A percentile compares a stretch with the other conserved stretches of the same genome.
These are phyloP conservation scores for Rhagoletis zephyria DNA, from an alignment of 1,140 invertebrate species.

Conservation along the genomic window DNA sequence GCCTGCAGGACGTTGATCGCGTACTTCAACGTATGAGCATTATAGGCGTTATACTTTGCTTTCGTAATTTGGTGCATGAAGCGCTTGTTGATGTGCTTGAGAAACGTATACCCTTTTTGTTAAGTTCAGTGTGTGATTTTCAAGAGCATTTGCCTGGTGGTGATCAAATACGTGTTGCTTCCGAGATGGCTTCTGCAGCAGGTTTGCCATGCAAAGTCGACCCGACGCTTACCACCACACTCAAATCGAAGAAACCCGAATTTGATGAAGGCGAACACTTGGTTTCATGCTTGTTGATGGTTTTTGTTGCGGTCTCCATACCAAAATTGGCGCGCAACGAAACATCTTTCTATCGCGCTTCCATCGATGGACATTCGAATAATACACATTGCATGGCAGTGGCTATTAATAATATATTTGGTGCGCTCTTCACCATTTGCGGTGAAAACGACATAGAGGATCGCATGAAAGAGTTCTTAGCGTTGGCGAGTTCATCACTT, in stretches of 20 bases:
- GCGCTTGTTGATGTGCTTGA: conserved; percentile 95
- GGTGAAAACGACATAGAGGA: conserved; percentile 96
- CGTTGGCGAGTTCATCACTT: conserved; percentile 94
- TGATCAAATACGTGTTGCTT: conserved; percentile 93
- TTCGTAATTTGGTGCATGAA: conserved; percentile 92
- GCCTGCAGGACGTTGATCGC: conserved; percentile 91
- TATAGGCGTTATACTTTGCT: conserved; percentile 96
- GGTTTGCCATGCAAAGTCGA: conserved; percentile 95
- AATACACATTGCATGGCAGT: conserved; percentile 98
- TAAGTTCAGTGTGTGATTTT: conserved; percentile 95
- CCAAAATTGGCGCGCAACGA: conserved; percentile 95
- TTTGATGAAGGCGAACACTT: conserved; percentile 91
- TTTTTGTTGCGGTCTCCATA: conserved; percentile 97
- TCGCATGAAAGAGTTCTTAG: conserved; percentile 98
- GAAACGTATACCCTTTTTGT: conserved; percentile 94
- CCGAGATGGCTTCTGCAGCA: conserved; percentile 96
- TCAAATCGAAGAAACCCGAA: conserved; percentile 90
- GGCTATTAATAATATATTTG: conserved; percentile 97
- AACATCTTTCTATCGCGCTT: conserved; percentile 89
- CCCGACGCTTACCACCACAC: conserved; percentile 90
- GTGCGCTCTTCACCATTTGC: conserved; percentile 95
- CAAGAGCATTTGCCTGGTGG: conserved; percentile 92
- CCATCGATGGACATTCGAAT: conserved; percentile 95
- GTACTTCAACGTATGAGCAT: conserved; percentile 97
- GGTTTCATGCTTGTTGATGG: conserved; percentile 95